Base-by-base conservation (phyloP, 2,797 vertebrate species). In the Chelidonichthys spinosus region DNA sequence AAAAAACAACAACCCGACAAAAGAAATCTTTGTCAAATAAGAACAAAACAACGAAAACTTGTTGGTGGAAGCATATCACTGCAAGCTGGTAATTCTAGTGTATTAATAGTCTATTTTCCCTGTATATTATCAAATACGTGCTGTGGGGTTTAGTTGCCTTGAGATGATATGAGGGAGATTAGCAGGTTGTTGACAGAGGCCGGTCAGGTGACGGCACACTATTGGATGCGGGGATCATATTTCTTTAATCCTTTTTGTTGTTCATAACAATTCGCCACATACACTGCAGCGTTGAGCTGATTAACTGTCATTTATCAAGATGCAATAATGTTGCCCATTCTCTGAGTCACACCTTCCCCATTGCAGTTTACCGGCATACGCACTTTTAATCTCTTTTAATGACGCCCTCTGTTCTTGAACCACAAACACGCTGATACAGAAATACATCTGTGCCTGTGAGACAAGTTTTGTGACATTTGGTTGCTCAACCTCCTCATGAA, bases 111-210 rank as follows among this genome's bases (percentile, higher is more conserved):
- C 7, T n/a, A 33, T 33, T 33, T 72, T 18, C 36, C 39, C 49
- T 50, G 11, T 72, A 3, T 60, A 13, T 65, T 69, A 58, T 64
- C 15, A 42, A 18, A 15, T 5, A 7, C 42, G 2, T 36, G 46
- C 3, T 17, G 3, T 33, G 47, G 78, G 70, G 56, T 49, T 67
- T 4, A 35, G 47, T 11, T 58, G 9, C 25, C 60, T 36, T 72
- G 37, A 62, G n/a, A 6, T 54, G 4, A 76, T 66, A 58, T 15
- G 11, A 32, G 2, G 36, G 3, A 52, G 70, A 75, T 62, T 63
- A 73, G 36, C 7, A 44, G 25, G 10, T 44, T 78, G 71, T 63
- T 74, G 52, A 72, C 58, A 40, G 55, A 72, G n/a, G 62, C 50
- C 3, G 52, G 4, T 73, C 68, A 35, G 15, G 37, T 80, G 71